Base-by-base conservation (phyloP, 1,140 invertebrate species). In the Papilio xuthus region DNA sequence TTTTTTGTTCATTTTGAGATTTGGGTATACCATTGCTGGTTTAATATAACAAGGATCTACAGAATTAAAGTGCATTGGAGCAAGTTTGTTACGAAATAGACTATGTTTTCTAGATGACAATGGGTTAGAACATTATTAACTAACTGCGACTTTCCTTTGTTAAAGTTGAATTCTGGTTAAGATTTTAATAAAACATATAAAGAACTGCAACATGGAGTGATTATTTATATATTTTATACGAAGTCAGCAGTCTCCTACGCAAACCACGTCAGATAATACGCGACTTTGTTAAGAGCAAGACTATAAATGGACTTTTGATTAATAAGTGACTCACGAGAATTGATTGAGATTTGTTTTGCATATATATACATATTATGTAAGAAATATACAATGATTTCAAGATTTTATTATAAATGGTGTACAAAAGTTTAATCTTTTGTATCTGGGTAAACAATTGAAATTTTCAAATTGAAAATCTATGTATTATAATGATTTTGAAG, bases 241-340 rank as follows among this genome's bases (percentile, higher is more conserved):
- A 44, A 47, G 42, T 50, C 71, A 26, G 42, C 8, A 1, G n/a
- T 42, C 12, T 73, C 71, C 71, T 50, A 73, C 71, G 71, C 71
- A 50, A 42, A 50, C 71, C 23, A 47, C 71, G 41, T 28, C 32
- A 26, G 41, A 63, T 60, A 50, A 50, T 50, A 44, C 44, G 9
- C 23, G 44, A 73, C 44, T 73, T 42, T 50, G 44, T 47, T 73
- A 75, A 75, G 28, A 56, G 28, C 72, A 53, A 23, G 6, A 23
- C 72, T 75, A 75, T 75, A 75, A 75, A 75, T 75, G 72, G 72
- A 53, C 10, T n/a, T 75, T 56, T 37, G 72, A 75, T 75, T 75
- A 75, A 53, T 74, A 53, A 63, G 15, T 63, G 60, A 63, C 26
- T 63, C 60, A 63, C 60, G 60, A 63, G 28, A 63, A 63, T 12